Evolutionary conservation across 2,113 vertebrate genomes (phyloP).

Genomic region (Sitta europaea): DNA sequence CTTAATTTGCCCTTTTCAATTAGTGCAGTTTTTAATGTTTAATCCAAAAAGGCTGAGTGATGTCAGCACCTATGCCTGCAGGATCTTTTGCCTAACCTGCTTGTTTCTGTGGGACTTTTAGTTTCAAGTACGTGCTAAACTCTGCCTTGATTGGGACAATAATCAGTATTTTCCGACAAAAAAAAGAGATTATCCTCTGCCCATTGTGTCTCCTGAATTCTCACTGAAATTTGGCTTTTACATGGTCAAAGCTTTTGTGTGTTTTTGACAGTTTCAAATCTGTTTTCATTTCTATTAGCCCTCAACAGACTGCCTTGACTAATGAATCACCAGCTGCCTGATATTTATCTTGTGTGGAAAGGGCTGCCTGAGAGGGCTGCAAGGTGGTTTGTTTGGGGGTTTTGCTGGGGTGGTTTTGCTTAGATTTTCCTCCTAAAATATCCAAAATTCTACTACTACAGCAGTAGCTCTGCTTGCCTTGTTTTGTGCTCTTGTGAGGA

Average conservation of each 20-base stretch:
- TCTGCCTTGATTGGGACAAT: not conserved
- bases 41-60: not conserved
- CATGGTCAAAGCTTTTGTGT: not conserved
- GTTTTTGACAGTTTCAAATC: not conserved
- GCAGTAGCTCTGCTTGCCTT: not conserved
- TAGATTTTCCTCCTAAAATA: not conserved
- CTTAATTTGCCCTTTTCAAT: not conserved
- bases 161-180: not conserved
- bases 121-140: not conserved
- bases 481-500: not conserved
- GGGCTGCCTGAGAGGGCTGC: not conserved
- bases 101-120: not conserved
- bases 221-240: not conserved
- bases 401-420: not conserved
- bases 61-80: not conserved
- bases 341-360: not conserved
- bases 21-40: not conserved
- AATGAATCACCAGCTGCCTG: conserved; percentile 11
- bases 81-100: not conserved
- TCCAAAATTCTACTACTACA: not conserved
- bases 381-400: not conserved
- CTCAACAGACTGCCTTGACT: not conserved
- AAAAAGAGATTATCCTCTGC: not conserved
- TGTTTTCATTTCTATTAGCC: not conserved
- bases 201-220: not conserved